Evolutionary conservation across 2,113 vertebrate genomes (phyloP).

Genomic region (Chaetops frenatus): DNA sequence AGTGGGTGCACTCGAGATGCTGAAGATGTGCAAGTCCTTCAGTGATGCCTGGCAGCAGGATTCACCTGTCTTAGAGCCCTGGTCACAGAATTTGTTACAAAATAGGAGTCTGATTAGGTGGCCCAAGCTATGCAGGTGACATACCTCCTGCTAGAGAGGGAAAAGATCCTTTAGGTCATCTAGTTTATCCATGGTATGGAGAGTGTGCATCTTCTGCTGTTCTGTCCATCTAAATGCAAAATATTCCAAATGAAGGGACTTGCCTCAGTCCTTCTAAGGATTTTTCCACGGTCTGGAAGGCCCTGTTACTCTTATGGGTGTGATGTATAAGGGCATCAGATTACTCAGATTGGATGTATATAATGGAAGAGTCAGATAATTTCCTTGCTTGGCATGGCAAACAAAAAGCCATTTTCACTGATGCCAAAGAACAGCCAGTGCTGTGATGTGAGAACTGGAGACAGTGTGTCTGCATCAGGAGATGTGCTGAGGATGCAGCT

Average conservation of each 20-base stretch:
- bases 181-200: background rate
- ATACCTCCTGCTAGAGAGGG: background rate
- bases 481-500: background rate
- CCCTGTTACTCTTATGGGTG: background rate
- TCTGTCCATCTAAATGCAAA: background rate
- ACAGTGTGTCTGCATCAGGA: background rate
- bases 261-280: background rate
- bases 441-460: background rate
- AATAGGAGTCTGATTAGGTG: background rate
- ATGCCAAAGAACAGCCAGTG: background rate
- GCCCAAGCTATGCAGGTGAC: background rate
- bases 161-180: background rate
- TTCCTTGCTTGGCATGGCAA: background rate
- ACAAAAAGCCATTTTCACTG: background rate
- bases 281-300: background rate
- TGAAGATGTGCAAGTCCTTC: background rate
- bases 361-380: background rate
- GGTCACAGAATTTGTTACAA: background rate
- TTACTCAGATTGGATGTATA: background rate
- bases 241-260: background rate
- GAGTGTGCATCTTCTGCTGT: background rate
- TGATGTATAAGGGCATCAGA: background rate
- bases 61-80: background rate
- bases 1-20: background rate
- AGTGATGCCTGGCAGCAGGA: background rate